Base-by-base conservation (phyloP, 2,797 vertebrate genomes). In the Spinus olivaceus region DNA sequence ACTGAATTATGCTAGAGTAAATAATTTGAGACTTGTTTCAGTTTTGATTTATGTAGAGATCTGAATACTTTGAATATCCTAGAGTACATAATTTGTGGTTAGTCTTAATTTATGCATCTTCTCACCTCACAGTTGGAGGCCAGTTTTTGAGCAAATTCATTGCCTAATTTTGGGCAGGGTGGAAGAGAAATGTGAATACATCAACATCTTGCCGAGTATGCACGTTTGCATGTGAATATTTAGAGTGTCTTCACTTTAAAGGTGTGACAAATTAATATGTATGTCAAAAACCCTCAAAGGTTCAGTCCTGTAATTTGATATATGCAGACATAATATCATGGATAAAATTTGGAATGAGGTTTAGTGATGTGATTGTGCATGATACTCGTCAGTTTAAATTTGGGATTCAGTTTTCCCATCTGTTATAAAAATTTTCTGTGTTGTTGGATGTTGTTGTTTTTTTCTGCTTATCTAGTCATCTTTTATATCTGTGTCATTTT, bases 121-220 rank as follows among this genome's bases (percentile, higher is more conserved):
- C 91, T 93, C 59, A 91, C 66, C 73, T 96, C 80, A 78, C 82
- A 94, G 73, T 90, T 84, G 87, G 94, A 92, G 80, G 80, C 77
- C 73, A 84, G 28, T 79, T 90, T 88, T 79, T 72, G 83, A 88
- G 51, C 44, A 84, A 86, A 94, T 90, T 83, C 86, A 39, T 66
- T 94, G 77, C 61, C 50, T 94, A 11, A 35, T 94, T 95, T 94
- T 69, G 69, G 41, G 50, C 66, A 91, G 54, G 57, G 54, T 76
- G 66, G 59, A 91, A 83, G 65, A 67, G 61, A 74, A 92, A 87
- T 54, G 61, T 50, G 46, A 89, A 71, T 95, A 49, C n/a, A 82
- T 93, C 50, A 88, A 67, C 25, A 25, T 83, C 47, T 76, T 92
- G 86, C 44, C 35, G 11, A 78, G 37, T 57, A 41, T 80, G 74